Percentiles rank a stretch among this genome's conserved stretches.
phyloP scores from a whole-genome alignment of 2,888 invertebrate genomes.

The Lysandra bellargus region DNA sequence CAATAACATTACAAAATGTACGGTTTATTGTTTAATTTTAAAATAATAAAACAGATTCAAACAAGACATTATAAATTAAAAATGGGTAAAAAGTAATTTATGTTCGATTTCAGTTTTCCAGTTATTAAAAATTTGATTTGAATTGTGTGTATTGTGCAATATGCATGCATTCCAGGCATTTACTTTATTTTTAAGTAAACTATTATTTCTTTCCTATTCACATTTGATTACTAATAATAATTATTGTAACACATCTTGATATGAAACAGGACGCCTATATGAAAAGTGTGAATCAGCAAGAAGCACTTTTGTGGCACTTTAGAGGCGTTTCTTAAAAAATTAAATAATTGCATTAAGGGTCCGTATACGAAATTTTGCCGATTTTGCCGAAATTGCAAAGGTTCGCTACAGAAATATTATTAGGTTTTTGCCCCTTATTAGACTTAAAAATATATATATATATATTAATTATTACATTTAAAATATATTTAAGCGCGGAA shows the following conservation, averaged over 20 bases:
- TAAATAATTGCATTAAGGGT: too few species aligned
- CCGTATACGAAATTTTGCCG: too few species aligned
- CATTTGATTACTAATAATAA: not conserved
- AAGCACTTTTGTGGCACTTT: not conserved
- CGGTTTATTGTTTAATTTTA: not conserved
- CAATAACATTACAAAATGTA: not conserved
- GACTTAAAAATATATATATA: too few species aligned
- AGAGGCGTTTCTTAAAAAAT: too few species aligned
- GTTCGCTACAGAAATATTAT: too few species aligned
- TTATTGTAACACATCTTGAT: not conserved
- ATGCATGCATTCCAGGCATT: not conserved
- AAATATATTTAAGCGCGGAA: too few species aligned
- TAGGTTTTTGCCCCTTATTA: too few species aligned
- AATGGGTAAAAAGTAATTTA: not conserved
- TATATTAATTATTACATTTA: too few species aligned
- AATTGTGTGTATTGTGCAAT: not conserved
- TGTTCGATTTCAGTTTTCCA: not conserved
- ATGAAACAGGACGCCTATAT: not conserved
- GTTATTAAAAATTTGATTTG: not conserved
- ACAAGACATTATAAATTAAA: not conserved
- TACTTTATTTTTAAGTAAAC: too few species aligned
- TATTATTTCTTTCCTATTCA: too few species aligned
- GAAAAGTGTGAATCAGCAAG: not conserved
- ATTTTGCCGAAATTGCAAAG: too few species aligned
- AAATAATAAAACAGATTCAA: not conserved